Conservation (phyloP, 2,888 invertebrate species). For the Zonitis immaculata region DNA sequence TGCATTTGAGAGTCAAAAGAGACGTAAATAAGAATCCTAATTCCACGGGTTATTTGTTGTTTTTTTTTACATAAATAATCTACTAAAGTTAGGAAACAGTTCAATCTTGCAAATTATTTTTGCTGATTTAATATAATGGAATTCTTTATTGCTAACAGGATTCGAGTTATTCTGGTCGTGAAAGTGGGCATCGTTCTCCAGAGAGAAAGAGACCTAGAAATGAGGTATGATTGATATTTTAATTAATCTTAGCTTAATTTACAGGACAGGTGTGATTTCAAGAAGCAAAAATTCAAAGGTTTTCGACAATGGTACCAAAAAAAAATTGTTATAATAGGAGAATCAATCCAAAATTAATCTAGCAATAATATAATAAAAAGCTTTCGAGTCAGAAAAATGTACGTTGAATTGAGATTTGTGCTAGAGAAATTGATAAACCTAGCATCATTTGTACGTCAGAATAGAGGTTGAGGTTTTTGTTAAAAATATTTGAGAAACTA, state of each 20-base stretch:
- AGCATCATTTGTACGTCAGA: too few species aligned
- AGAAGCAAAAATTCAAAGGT: neutral
- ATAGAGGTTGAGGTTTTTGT: neutral
- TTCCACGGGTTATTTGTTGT: slow-evolving; percentile 24
- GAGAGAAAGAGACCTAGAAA: slow-evolving; percentile 61
- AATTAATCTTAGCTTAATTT: slow-evolving; percentile 16
- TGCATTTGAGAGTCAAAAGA: slow-evolving; percentile 26
- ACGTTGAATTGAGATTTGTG: neutral
- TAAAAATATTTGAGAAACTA: neutral
- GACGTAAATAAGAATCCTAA: slow-evolving; percentile 24
- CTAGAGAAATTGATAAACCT: neutral
- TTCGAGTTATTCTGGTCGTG: slow-evolving; percentile 50
- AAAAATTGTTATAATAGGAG: neutral
- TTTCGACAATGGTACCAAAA: neutral
- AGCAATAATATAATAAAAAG: neutral
- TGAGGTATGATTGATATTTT: slow-evolving; percentile 50
- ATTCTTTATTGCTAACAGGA: slow-evolving; percentile 29
- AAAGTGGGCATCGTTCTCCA: slow-evolving; percentile 58
- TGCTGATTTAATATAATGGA: neutral
- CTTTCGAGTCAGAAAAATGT: neutral
- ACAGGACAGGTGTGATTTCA: slow-evolving; percentile 10
- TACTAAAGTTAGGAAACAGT: slow-evolving; percentile 24
- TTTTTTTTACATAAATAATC: too few species aligned
- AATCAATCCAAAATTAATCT: neutral
- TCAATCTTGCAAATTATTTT: neutral